These are phyloP conservation scores for Andricus quercusramuli DNA, from an alignment of 2,888 invertebrate genomes.

Conservation along the genomic window DNA sequence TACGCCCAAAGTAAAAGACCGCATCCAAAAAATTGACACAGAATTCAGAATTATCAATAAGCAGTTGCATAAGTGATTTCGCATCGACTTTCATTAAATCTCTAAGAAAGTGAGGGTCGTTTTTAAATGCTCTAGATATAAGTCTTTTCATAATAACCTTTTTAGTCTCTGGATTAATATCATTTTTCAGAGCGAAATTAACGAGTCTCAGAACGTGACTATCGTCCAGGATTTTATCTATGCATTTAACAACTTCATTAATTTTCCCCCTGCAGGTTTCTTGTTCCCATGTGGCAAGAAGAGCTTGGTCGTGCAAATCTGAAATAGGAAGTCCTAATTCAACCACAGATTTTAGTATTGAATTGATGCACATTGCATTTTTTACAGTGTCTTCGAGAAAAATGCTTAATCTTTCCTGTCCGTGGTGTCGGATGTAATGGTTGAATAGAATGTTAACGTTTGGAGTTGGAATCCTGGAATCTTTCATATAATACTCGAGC, in stretches of 20 bases:
- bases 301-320: slow-evolving; percentile 66
- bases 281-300: slow-evolving; percentile 69
- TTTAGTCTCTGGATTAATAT: slow-evolving; percentile 57
- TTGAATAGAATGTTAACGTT: slow-evolving; percentile 78
- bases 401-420: slow-evolving; percentile 76
- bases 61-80: slow-evolving; percentile 69
- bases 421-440: slow-evolving; percentile 77
- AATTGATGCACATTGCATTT: slow-evolving; percentile 63
- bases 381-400: slow-evolving; percentile 68
- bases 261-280: slow-evolving; percentile 67
- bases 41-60: slow-evolving; percentile 74
- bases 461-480: slow-evolving; percentile 66
- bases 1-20: slow-evolving; percentile 78
- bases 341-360: slow-evolving; percentile 61
- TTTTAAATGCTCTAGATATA: slow-evolving; percentile 56
- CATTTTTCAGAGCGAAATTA: slow-evolving; percentile 64
- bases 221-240: slow-evolving; percentile 72
- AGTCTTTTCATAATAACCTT: slow-evolving; percentile 64
- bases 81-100: slow-evolving; percentile 72
- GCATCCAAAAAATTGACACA: slow-evolving; percentile 77
- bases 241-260: slow-evolving; percentile 63
- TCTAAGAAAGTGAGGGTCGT: slow-evolving; percentile 64
- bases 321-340: slow-evolving; percentile 60
- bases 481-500: slow-evolving; percentile 77
- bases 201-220: slow-evolving; percentile 71